Evolutionary conservation across 2,888 invertebrate genomes (phyloP).

Genomic region (Phyto melanocephala): DNA sequence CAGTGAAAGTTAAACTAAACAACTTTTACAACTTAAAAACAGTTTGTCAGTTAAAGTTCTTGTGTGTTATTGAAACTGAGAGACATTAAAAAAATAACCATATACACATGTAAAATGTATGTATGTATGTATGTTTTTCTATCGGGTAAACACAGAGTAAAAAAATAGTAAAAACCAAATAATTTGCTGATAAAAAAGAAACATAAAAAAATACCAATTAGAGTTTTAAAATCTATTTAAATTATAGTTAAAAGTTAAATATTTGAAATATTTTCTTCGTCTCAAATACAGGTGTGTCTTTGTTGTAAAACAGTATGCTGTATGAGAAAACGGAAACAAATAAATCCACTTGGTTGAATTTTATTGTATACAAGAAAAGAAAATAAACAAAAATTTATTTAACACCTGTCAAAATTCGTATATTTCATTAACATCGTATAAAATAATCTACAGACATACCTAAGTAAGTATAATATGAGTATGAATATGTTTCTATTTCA

Average conservation of each 20-base stretch:
- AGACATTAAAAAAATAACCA: not conserved
- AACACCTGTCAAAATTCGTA: constrained; percentile 44
- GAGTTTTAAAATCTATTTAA: constrained; percentile 9
- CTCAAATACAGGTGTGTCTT: constrained; percentile 42
- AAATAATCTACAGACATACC: no score
- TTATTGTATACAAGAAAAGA: not conserved
- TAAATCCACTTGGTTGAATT: not conserved
- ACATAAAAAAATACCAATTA: not conserved
- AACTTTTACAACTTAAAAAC: not conserved
- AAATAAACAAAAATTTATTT: constrained; percentile 14
- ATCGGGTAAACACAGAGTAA: no score
- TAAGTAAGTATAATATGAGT: no score
- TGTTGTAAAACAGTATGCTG: not conserved
- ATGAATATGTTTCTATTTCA: constrained; percentile 25
- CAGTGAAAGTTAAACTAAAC: constrained; percentile 17
- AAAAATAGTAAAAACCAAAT: not conserved
- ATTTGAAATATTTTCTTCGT: not conserved
- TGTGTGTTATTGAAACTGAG: not conserved
- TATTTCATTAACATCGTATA: no score
- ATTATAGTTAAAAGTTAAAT: not conserved
- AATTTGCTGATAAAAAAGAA: constrained; percentile 22
- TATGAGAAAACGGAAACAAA: not conserved
- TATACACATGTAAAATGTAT: not conserved
- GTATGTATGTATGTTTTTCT: not conserved
- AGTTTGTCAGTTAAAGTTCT: constrained; percentile 2